A percentile compares a stretch with the other conserved stretches of the same genome.
Conservation (phyloP, 2,888 invertebrate genomes). For the Diplolepis rosae region DNA sequence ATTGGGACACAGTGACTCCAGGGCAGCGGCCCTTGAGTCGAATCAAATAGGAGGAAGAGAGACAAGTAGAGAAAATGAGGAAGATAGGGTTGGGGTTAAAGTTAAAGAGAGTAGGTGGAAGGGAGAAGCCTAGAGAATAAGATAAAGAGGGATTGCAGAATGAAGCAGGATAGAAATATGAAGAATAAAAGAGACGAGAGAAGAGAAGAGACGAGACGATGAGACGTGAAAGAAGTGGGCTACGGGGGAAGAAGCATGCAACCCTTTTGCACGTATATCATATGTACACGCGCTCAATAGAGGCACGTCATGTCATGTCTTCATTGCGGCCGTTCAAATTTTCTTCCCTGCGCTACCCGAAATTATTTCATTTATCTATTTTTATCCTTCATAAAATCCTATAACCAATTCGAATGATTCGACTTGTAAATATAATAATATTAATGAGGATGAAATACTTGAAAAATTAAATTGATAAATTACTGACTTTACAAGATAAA, state of each 20-base stretch:
- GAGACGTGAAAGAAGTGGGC: slow-evolving; percentile 46
- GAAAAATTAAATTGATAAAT: too few species aligned
- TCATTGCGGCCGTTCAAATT: slow-evolving; percentile 51
- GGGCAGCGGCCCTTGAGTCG: slow-evolving; percentile 22
- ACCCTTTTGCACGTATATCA: slow-evolving; percentile 62
- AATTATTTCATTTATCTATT: slow-evolving; percentile 11
- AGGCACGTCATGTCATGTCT: slow-evolving; percentile 59
- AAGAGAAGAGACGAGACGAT: slow-evolving; percentile 43
- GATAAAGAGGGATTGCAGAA: slow-evolving; percentile 28
- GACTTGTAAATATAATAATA: too few species aligned
- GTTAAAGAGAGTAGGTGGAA: slow-evolving; percentile 38
- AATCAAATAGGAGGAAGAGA: slow-evolving; percentile 23
- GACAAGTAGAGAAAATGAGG: slow-evolving; percentile 35
- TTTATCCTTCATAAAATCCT: background rate
- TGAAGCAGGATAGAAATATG: slow-evolving; percentile 42
- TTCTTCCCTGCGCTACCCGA: slow-evolving; percentile 8
- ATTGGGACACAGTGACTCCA: slow-evolving; percentile 25
- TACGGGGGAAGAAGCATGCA: slow-evolving; percentile 53
- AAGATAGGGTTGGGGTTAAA: background rate
- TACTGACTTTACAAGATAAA: too few species aligned
- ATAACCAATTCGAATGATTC: too few species aligned
- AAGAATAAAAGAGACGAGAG: slow-evolving; percentile 43
- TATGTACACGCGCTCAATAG: slow-evolving; percentile 54
- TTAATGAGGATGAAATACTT: too few species aligned
- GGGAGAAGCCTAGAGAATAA: slow-evolving; percentile 33